Evolutionary conservation across 1,140 invertebrate species (phyloP).

Genomic region (Scylla paramamosain): DNA sequence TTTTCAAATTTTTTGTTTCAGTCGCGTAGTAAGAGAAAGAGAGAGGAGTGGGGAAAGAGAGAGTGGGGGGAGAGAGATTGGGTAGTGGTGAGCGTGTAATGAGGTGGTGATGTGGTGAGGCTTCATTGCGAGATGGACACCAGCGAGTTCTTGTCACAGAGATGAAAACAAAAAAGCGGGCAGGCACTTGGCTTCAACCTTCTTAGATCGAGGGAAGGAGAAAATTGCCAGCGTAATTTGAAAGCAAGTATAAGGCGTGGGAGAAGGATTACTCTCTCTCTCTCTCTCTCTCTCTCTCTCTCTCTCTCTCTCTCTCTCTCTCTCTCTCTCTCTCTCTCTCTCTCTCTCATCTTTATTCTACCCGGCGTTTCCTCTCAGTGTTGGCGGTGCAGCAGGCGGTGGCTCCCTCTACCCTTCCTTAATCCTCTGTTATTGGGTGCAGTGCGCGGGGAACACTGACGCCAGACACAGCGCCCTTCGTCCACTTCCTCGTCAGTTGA

Average conservation of each 20-base stretch:
- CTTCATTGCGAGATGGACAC: not conserved
- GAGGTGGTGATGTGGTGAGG: not conserved
- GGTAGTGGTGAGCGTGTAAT: not conserved
- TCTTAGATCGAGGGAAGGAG: not conserved
- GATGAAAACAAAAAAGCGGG: not conserved
- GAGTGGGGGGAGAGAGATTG: too few species aligned
- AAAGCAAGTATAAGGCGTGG: not conserved
- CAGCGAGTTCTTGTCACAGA: not conserved
- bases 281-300: too few species aligned
- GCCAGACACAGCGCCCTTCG: not conserved
- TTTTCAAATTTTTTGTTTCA: too few species aligned
- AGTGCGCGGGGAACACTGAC: not conserved
- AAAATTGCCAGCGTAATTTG: not conserved
- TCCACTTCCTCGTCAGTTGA: not conserved
- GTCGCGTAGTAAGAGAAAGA: too few species aligned
- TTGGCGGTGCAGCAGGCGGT: not conserved
- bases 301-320: too few species aligned
- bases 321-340: too few species aligned
- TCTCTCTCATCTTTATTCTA: slow-evolving; percentile 3
- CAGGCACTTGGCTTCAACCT: not conserved
- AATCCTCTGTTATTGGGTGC: not conserved
- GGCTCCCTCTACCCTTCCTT: slow-evolving; percentile 17
- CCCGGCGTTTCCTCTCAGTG: not conserved
- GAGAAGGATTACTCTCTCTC: not conserved
- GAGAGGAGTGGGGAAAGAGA: too few species aligned